phyloP scores from a whole-genome alignment of 2,113 vertebrate genomes.

The Epinephelus lanceolatus region DNA sequence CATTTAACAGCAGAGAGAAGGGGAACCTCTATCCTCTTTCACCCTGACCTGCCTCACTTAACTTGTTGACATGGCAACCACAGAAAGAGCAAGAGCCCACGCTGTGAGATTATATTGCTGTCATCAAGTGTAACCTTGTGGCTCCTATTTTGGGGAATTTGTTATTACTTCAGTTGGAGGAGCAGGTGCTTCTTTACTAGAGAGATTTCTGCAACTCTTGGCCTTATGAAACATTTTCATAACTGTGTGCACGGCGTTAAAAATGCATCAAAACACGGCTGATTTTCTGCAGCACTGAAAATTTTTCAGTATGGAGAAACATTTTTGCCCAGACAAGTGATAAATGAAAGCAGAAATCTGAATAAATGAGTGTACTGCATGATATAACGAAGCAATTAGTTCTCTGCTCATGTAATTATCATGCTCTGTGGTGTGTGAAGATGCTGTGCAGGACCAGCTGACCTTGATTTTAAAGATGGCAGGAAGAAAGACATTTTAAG shows the following conservation, averaged over 20 bases:
- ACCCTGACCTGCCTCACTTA: slow-evolving; percentile 28
- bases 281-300: not conserved
- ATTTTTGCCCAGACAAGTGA: not conserved
- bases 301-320: not conserved
- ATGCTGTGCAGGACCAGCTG: not conserved
- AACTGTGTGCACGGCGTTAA: not conserved
- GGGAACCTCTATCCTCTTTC: slow-evolving; percentile 8
- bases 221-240: not conserved
- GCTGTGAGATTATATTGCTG: slow-evolving; percentile 13
- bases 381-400: not conserved
- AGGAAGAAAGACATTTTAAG: not conserved
- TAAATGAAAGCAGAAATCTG: not conserved
- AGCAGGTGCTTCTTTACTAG: not conserved
- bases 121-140: slow-evolving; percentile 8
- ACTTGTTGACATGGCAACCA: slow-evolving; percentile 48
- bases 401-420: not conserved
- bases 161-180: slow-evolving; percentile 9
- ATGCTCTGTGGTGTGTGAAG: not conserved
- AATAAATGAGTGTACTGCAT: not conserved
- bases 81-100: slow-evolving; percentile 16
- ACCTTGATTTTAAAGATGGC: not conserved
- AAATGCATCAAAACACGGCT: not conserved
- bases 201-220: not conserved
- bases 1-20: slow-evolving; percentile 1
- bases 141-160: slow-evolving; percentile 24